Base-by-base conservation (phyloP, 1,140 invertebrate genomes). In the Lutraria rhynchaena region DNA sequence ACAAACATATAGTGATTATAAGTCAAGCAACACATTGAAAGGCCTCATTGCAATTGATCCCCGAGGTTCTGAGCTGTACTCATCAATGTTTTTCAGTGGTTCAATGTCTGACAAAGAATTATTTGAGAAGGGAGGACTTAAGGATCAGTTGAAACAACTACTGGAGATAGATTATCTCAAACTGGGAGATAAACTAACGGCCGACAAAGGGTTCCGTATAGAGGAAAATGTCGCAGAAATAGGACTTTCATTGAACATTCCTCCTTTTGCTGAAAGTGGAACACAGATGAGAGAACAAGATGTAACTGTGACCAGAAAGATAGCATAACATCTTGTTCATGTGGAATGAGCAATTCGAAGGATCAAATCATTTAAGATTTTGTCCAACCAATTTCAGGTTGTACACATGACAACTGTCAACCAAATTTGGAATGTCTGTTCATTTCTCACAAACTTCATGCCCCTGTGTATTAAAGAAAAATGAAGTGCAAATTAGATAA, bases 301-400 rank as follows among this genome's bases (percentile, higher is more conserved):
- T 19, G 19, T 61, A 5, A 3, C 24, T 19, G 19, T 61, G 3
- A 61, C 58, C 17, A 19, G 9, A 29, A 61, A 61, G 5, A 61
- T 61, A 27, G 58, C 58, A 19, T 17, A 35, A 13, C 58, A 61
- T 27, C 19, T n/a, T 5, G 58, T 61, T 61, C 58, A 61, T 61
- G 58, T 61, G 4, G 24, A 61, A 35, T 27, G 58, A 27, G 24
- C 58, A 27, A 61, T 61, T 61, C 4, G 3, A 3, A 7, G 58
- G 31, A 19, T 61, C 3, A 31, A 31, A 11, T 3, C 5, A 5
- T 61, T 61, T 61, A 31, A 31, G 31, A 61, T 61, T 61, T 27
- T 61, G 3, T 13, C 9, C 2, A 7, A 61, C 9, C 22, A 29
- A 35, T 5, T 61, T 11, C 3, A 7, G 22, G 3, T 61, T 5